Conservation (phyloP, 2,797 vertebrate species). For the Sparus aurata region DNA sequence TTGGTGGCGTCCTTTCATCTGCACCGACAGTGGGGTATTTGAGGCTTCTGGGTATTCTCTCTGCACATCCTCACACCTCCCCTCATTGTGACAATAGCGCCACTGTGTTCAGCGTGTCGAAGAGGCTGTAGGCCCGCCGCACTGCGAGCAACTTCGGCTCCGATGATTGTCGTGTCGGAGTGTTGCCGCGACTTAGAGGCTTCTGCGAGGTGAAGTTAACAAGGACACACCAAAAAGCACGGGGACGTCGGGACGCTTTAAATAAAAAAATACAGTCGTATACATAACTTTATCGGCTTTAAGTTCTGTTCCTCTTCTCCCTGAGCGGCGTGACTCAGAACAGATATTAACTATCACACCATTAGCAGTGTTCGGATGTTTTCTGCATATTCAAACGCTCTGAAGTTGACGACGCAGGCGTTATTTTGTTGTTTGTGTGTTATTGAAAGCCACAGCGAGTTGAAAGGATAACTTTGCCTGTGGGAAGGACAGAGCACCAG, state of each 20-base stretch:
- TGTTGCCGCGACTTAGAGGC: neutral
- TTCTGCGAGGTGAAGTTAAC: neutral
- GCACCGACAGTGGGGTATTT: constrained; percentile 67
- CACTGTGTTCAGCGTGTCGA: constrained; percentile 65
- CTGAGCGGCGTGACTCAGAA: neutral
- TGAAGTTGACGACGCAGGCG: constrained; percentile 39
- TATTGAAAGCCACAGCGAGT: constrained; percentile 72
- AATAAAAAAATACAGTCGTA: neutral
- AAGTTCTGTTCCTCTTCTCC: neutral
- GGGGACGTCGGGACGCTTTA: too few species aligned
- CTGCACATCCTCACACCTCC: constrained; percentile 72
- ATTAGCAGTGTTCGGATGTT: constrained; percentile 36
- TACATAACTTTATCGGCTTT: neutral
- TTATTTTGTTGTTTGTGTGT: constrained; percentile 78
- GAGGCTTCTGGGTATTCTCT: constrained; percentile 76
- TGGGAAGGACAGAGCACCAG: constrained; percentile 83
- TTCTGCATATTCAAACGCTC: constrained; percentile 56
- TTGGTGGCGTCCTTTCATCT: constrained; percentile 79
- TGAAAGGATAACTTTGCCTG: constrained; percentile 87
- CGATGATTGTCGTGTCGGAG: constrained; percentile 12
- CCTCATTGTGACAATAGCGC: constrained; percentile 70
- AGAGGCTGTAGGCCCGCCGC: constrained; percentile 36
- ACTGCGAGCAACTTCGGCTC: constrained; percentile 32
- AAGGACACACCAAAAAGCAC: neutral
- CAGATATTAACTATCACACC: constrained; percentile 7